Evolutionary conservation across 2,113 vertebrate species (phyloP).

Genomic region (Asarcornis scutulata): DNA sequence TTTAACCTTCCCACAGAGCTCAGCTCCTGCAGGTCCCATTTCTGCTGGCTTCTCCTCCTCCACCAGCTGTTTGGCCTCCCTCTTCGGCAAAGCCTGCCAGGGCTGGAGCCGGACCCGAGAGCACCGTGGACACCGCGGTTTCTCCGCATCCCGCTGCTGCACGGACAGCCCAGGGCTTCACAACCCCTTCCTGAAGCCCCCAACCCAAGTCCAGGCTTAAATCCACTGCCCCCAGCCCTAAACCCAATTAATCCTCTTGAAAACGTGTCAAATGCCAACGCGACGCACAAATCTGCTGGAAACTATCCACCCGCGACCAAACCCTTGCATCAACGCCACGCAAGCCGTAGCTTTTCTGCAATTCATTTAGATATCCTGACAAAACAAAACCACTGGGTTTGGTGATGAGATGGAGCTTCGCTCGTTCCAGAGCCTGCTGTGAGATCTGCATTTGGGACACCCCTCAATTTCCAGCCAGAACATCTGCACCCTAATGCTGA

Average conservation of each 20-base stretch:
- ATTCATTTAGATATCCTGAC: neutral
- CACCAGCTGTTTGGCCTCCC: neutral
- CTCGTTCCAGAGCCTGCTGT: neutral
- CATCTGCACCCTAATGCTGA: fast-evolving
- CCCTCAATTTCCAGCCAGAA: fast-evolving
- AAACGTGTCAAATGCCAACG: neutral
- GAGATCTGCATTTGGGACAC: neutral
- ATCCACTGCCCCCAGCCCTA: neutral
- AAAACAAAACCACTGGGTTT: neutral
- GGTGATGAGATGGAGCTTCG: neutral
- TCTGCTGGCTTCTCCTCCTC: neutral
- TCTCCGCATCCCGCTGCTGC: neutral
- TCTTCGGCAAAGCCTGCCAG: neutral
- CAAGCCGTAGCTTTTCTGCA: neutral
- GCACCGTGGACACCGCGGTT: neutral
- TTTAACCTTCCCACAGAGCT: neutral
- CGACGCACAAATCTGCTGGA: neutral
- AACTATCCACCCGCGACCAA: neutral
- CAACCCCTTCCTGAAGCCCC: neutral
- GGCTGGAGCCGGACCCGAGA: neutral
- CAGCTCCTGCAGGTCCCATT: neutral
- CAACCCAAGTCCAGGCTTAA: neutral
- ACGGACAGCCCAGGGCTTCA: neutral
- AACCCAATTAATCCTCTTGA: neutral
- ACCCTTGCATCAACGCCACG: neutral